Evolutionary conservation across 2,888 invertebrate species (phyloP).

Genomic region (Folsomia candida): DNA sequence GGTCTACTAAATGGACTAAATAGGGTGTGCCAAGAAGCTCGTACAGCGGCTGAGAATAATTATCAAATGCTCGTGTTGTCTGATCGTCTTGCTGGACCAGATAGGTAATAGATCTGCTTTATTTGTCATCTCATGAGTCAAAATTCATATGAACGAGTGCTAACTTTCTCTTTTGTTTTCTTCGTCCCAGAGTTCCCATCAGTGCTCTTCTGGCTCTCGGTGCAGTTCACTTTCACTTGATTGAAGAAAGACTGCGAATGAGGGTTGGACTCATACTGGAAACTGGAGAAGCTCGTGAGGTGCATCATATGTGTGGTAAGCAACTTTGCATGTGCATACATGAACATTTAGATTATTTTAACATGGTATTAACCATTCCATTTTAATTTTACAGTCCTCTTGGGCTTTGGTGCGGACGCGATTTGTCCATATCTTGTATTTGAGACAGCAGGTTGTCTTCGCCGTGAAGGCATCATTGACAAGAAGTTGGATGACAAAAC

Average conservation of each 20-base stretch:
- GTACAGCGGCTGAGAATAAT: slow-evolving; percentile 70
- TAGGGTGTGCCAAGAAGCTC: slow-evolving; percentile 75
- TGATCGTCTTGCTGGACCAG: slow-evolving; percentile 63
- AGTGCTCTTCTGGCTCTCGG: slow-evolving; percentile 84
- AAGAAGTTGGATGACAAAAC: slow-evolving; percentile 71
- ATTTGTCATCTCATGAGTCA: not conserved
- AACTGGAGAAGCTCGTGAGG: slow-evolving; percentile 89
- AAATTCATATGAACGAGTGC: not conserved
- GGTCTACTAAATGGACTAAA: slow-evolving; percentile 79
- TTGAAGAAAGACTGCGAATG: slow-evolving; percentile 91
- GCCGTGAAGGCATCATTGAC: slow-evolving; percentile 82
- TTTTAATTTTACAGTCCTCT: too few species aligned
- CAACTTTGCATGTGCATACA: too few species aligned
- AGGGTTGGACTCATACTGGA: slow-evolving; percentile 92
- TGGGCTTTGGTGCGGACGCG: slow-evolving; percentile 96
- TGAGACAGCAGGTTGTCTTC: slow-evolving; percentile 82
- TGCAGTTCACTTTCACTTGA: slow-evolving; percentile 91
- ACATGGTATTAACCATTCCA: too few species aligned
- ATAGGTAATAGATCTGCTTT: slow-evolving; percentile 56
- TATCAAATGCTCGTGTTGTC: slow-evolving; percentile 84
- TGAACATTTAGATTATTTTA: too few species aligned
- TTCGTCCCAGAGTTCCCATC: slow-evolving; percentile 63
- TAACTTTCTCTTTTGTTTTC: not conserved
- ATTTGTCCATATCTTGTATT: slow-evolving; percentile 96
- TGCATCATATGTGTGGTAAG: slow-evolving; percentile 22